Base-by-base conservation (phyloP, 2,113 vertebrate genomes). In the Halcyon senegalensis region DNA sequence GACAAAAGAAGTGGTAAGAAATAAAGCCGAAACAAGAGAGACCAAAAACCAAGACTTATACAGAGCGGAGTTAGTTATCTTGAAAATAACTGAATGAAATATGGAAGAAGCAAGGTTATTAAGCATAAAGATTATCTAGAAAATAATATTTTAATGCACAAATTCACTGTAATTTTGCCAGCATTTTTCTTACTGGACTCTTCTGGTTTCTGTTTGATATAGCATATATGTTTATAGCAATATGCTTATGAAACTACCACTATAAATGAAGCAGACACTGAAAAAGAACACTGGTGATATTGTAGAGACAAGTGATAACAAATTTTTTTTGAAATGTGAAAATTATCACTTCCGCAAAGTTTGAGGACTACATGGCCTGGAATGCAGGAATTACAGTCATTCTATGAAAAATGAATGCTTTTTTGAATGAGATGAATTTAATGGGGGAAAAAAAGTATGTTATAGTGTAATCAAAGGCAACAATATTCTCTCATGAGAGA, bases 391-490 rank as follows among this genome's bases (percentile, higher is more conserved):
- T 44, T 86, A 12, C 2, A 53, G 2, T 72, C 24, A 30, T 4
- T 41, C 27, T 15, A 44, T 75, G 17, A n/a, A 84, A 81, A 86
- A 19, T 58, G 33, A 0, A 0, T 5, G 0, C 3, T 10, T 46
- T 59, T 77, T 70, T 31, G 2, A 17, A n/a, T 30, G 13, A 67
- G 9, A 55, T 14, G 11, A 73, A n/a, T 76, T 19, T 64, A 3
- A 21, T 62, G 13, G 31, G 31, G 27, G 59, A 78, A 48, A 83
- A 31, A 7, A 16, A 6, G 0, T 9, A 16, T 2, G 0, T 30
- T 55, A 16, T 11, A 73, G 14, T 80, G 9, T 58, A 73, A 72
- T 59, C 27, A 60, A 79, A 72, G 23, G 7, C 30, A 73, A 7
- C 9, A 14, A 3, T 50, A 31, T 78, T 74, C 58, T 31, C 16